phyloP scores from a whole-genome alignment of 2,888 invertebrate species.

The Bembecia ichneumoniformis region DNA sequence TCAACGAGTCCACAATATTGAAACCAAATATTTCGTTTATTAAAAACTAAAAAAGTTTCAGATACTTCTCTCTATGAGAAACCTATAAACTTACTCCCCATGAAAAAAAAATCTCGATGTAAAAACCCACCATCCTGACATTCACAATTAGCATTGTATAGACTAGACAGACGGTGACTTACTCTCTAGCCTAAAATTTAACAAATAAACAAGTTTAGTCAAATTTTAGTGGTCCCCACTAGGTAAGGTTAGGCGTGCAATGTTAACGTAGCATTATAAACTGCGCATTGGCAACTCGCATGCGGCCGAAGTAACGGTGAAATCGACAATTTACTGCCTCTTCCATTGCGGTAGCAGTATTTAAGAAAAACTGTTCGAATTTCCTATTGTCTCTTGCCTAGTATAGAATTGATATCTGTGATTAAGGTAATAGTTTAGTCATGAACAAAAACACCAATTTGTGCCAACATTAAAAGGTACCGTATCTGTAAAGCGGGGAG shows the following conservation, averaged over 20 bases:
- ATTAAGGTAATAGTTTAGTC: constrained; percentile 30
- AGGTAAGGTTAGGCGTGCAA: constrained; percentile 35
- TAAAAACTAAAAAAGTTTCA: no score
- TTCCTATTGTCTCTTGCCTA: constrained; percentile 20
- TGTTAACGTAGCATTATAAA: constrained; percentile 22
- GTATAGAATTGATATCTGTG: constrained; percentile 30
- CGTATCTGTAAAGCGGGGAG: neutral
- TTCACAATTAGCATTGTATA: constrained; percentile 20
- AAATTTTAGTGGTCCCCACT: constrained; percentile 52
- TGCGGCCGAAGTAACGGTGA: constrained; percentile 15
- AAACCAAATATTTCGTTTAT: no score
- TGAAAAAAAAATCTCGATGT: no score
- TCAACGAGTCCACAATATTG: no score
- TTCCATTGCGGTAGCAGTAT: neutral
- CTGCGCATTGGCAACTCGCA: constrained; percentile 55
- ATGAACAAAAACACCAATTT: constrained; percentile 40
- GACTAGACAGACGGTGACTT: constrained; percentile 31
- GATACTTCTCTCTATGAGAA: no score
- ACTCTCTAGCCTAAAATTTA: constrained; percentile 57
- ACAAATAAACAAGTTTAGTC: constrained; percentile 55
- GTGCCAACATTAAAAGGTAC: constrained; percentile 40
- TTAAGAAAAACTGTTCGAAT: constrained; percentile 2
- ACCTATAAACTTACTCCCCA: no score
- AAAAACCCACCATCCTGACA: neutral
- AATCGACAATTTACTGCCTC: no score